Conservation (phyloP, 2,888 invertebrate genomes). For the Morpho achilles region DNA sequence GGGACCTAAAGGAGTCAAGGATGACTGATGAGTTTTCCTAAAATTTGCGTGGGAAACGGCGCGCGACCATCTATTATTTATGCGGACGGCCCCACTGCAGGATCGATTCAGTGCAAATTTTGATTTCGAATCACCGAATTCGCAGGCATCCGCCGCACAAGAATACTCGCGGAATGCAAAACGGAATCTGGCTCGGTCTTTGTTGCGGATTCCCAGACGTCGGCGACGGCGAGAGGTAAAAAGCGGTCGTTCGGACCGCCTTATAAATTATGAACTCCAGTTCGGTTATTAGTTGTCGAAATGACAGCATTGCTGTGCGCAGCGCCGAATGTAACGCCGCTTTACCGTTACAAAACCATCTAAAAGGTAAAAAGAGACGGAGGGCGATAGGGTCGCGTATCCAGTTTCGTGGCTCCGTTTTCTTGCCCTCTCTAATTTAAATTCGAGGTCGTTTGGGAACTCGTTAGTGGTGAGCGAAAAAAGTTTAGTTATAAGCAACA, state of each 20-base stretch:
- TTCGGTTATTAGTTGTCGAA: conserved; percentile 66
- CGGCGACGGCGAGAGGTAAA: conserved; percentile 60
- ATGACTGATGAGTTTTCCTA: conserved; percentile 16
- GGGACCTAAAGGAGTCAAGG: conserved; percentile 14
- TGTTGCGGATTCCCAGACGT: conserved; percentile 77
- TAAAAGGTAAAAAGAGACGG: conserved; percentile 44
- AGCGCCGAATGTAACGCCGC: conserved; percentile 48
- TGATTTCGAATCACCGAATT: conserved; percentile 52
- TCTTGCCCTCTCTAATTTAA: conserved; percentile 50
- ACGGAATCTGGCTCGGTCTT: conserved; percentile 69
- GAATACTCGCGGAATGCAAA: conserved; percentile 69
- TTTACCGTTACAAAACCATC: conserved; percentile 63
- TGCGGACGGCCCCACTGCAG: conserved; percentile 38
- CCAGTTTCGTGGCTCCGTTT: conserved; percentile 40
- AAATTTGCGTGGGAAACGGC: conserved; percentile 38
- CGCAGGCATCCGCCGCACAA: conserved; percentile 52
- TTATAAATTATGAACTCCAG: conserved; percentile 65
- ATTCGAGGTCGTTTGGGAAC: conserved; percentile 47
- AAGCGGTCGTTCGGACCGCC: conserved; percentile 67
- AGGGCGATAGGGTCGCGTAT: conserved; percentile 60
- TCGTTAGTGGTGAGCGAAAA: conserved; percentile 28
- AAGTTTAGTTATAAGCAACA: conserved; percentile 32
- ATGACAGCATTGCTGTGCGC: conserved; percentile 47
- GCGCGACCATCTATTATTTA: conserved; percentile 31
- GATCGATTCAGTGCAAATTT: conserved; percentile 52